Evolutionary conservation across 2,113 vertebrate species (phyloP), one percentile per base, ranked within the genome.

Genomic region (Siphamia tubifer): DNA sequence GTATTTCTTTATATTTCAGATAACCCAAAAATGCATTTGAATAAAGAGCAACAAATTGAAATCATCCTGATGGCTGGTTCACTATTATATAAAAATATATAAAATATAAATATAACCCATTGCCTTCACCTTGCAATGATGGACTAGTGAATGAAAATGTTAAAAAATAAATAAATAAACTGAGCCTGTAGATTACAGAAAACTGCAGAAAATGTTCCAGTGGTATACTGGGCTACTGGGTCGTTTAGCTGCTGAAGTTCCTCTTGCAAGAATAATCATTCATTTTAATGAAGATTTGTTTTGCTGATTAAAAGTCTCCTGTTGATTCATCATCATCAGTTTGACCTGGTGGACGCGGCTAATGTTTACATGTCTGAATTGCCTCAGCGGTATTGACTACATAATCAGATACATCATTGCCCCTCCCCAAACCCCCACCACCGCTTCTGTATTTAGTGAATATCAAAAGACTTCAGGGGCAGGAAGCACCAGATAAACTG

Each of bases 371-470:
- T 75, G 61, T 52, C 61, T 61, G 48, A 24, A 35, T 74, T 61
- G 64, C 56, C 38, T 83, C 49, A 72, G 45, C 51, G 49, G 48
- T 12, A 72, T 60, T 6, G 45, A 70, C 62, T 31, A 63, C 67
- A 68, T 77, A 77, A 82, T 82, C 82, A 77, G 69, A 68, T 58
- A 66, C 60, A 58, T 81, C 61, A 53, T 48, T 72, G 51, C 66
- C 65, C 25, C 25, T 53, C 15, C 57, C 65, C n/a, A n/a, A n/a
- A n/a, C n/a, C n/a, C n/a, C n/a, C n/a, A n/a, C 57, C 9, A 43
- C 62, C 47, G 43, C 19, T 48, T 42, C 32, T 16, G 12, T 16
- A 61, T 76, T 34, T 17, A 44, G 53, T 30, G 44, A 62, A 52
- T 21, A 31, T 61, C 42, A 64, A 57, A 40, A 66, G 40, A 47